These are phyloP conservation scores for Drosophila sucinea DNA, from an alignment of 1,140 invertebrate genomes.

Conservation along the genomic window DNA sequence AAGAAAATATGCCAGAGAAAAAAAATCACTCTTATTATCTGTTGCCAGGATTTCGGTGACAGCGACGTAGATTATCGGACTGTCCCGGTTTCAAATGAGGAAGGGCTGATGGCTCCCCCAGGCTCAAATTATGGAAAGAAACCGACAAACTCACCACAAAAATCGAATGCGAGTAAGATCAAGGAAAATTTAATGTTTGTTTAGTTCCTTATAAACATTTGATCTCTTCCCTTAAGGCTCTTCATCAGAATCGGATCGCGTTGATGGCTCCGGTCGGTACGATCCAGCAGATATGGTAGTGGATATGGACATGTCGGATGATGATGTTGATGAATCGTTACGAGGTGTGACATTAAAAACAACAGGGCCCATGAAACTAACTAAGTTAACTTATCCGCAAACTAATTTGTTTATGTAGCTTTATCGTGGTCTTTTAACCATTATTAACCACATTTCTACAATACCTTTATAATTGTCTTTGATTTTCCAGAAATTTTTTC, in stretches of 20 bases:
- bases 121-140: slow-evolving; percentile 46
- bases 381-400: background rate
- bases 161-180: slow-evolving; percentile 82
- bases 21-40: background rate
- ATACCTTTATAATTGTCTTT: too few relatives aligned
- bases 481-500: background rate
- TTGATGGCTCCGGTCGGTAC: slow-evolving; percentile 71
- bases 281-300: slow-evolving; percentile 86
- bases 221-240: slow-evolving; percentile 47
- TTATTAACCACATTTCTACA: too few relatives aligned
- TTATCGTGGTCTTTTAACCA: background rate
- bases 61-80: slow-evolving; percentile 74
- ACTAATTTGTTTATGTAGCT: background rate
- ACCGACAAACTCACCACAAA: slow-evolving; percentile 76
- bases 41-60: slow-evolving; percentile 52
- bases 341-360: slow-evolving; percentile 56
- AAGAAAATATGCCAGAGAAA: too few relatives aligned
- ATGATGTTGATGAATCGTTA: slow-evolving; percentile 84
- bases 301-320: slow-evolving; percentile 90
- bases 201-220: background rate
- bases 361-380: background rate
- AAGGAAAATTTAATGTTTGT: background rate
- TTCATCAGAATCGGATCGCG: slow-evolving; percentile 70
- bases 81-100: slow-evolving; percentile 28
- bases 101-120: slow-evolving; percentile 67